phyloP scores from a whole-genome alignment of 2,888 invertebrate genomes.

The Andricus curvator region DNA sequence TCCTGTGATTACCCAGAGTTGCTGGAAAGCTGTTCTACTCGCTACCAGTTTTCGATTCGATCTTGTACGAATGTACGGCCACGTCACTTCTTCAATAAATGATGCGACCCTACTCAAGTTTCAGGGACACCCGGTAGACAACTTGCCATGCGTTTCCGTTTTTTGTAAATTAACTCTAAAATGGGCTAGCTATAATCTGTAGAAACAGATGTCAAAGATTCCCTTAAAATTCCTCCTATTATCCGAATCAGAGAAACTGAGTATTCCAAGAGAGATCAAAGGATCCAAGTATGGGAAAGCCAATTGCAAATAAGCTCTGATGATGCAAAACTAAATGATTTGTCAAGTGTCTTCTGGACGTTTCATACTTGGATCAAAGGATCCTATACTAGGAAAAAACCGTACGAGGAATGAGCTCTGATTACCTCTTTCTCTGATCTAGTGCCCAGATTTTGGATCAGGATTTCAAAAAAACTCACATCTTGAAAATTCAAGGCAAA shows the following conservation, averaged over 20 bases:
- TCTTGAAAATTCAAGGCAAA: too few species aligned
- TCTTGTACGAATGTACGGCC: neutral
- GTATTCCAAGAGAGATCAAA: too few species aligned
- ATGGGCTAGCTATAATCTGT: neutral
- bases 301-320: too few species aligned
- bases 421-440: neutral
- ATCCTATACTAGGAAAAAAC: too few species aligned
- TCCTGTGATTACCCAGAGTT: neutral
- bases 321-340: too few species aligned
- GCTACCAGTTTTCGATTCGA: neutral
- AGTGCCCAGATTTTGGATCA: neutral
- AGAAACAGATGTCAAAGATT: too few species aligned
- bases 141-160: neutral
- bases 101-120: neutral
- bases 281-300: too few species aligned
- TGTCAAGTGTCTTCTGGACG: neutral
- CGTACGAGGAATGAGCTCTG: neutral
- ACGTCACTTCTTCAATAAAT: neutral
- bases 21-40: neutral
- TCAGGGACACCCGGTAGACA: neutral
- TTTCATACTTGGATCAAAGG: neutral
- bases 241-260: too few species aligned
- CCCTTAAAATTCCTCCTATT: too few species aligned
- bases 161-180: neutral
- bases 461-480: too few species aligned